Base-by-base conservation (phyloP, 2,888 invertebrate species). In the Augochlorella aurata region DNA sequence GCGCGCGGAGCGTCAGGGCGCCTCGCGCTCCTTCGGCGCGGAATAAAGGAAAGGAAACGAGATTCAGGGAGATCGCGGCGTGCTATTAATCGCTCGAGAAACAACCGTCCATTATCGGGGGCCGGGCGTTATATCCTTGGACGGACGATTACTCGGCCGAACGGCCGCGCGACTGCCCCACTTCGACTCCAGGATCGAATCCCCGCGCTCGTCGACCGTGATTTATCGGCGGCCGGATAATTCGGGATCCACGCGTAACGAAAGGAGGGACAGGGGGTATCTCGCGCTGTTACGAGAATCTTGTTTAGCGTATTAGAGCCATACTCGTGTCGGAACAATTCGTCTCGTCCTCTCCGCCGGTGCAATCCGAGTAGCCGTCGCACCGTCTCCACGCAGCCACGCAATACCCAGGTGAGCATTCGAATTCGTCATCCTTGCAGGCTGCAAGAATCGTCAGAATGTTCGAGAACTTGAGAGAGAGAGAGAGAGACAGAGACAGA, bases 331-430 rank as follows among this genome's bases (percentile, higher is more conserved):
- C 63, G 54, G 63, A 92, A 94, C 97, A 97, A 93, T 96, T 95
- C 88, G 95, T 94, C 93, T 97, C 97, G 93, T 97, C 97, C 78
- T 95, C 96, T 88, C 95, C 95, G 94, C 97, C 96, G 81, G 79
- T 95, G 94, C 97, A 97, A 94, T 97, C 96, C 89, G 95, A 94
- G 82, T 95, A 94, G 84, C 96, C 95, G 91, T 97, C 95, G 93
- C 97, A 97, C 79, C 95, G 94, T 89, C 95, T 94, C 87, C 93
- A 94, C 87, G 94, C 94, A 88, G 94, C 93, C 90, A 96, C 95
- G 93, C 97, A 97, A 90, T 94, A 95, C 81, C 96, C 96, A 91
- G 95, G 95, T 91, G 96, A 96, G 93, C 98, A 98, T 93, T 96
- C 96, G 95, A 97, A 97, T 93, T 96, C 95, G 91, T 95, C 95